Percentiles rank a stretch among this genome's conserved stretches.
Conservation (phyloP, 2,797 vertebrate genomes). For the Sciurus vulgaris region DNA sequence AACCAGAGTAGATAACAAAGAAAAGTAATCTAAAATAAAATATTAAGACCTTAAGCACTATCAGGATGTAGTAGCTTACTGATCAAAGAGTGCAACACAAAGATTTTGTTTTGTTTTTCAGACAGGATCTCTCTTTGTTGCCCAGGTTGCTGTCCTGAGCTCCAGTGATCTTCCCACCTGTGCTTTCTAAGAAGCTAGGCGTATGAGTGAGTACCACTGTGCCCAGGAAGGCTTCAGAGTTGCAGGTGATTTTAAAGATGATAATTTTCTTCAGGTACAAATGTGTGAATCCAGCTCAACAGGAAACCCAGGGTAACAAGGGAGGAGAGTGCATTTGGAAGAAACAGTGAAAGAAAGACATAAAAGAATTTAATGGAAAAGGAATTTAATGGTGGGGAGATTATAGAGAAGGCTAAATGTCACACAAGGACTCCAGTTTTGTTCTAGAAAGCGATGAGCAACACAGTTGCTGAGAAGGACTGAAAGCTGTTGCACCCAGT, state of each 20-base stretch:
- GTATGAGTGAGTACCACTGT: too few relatives aligned
- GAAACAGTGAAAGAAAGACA: not conserved
- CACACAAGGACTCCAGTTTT: not conserved
- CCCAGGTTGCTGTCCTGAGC: not conserved
- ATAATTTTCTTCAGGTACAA: not conserved
- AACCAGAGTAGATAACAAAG: not conserved
- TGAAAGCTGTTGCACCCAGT: too few relatives aligned
- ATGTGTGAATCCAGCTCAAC: not conserved
- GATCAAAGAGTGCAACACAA: too few relatives aligned
- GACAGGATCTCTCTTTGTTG: too few relatives aligned
- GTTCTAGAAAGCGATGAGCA: not conserved
- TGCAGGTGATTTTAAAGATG: not conserved
- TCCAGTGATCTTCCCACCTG: not conserved
- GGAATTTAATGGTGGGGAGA: not conserved
- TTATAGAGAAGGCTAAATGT: not conserved
- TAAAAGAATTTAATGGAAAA: not conserved
- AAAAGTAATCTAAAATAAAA: not conserved
- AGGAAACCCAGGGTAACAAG: not conserved
- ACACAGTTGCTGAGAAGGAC: too few relatives aligned
- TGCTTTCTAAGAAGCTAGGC: not conserved
- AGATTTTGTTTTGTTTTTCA: not conserved
- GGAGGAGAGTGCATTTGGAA: not conserved
- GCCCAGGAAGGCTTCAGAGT: not conserved
- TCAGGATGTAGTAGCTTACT: too few relatives aligned
- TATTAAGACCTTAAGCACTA: accelerated